These are phyloP conservation scores for Alligator mississippiensis DNA, from an alignment of 2,113 vertebrate genomes.

Conservation along the genomic window DNA sequence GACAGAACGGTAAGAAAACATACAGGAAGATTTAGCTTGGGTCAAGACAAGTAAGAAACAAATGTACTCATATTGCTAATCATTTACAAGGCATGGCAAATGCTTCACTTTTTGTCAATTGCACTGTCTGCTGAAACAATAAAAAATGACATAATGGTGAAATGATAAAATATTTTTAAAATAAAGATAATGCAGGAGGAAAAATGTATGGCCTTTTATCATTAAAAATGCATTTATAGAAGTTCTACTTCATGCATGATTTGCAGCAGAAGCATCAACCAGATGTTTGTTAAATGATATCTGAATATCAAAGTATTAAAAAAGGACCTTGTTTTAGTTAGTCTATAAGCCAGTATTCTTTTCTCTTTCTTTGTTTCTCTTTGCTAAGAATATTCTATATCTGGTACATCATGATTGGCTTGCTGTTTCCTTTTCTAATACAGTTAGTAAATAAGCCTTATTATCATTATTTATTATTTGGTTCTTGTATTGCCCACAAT, in stretches of 20 bases:
- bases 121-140: neutral
- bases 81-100: constrained; percentile 28
- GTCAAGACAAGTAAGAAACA: constrained; percentile 28
- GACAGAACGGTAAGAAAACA: neutral
- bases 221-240: constrained; percentile 43
- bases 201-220: constrained; percentile 18
- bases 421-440: neutral
- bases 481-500: neutral
- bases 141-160: constrained; percentile 5
- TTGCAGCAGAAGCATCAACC: neutral
- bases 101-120: constrained; percentile 42
- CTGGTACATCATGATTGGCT: neutral
- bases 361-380: neutral
- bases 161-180: constrained; percentile 51
- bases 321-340: neutral
- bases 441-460: neutral
- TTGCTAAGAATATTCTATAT: neutral
- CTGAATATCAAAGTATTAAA: neutral
- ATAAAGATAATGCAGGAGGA: constrained; percentile 25
- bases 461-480: neutral
- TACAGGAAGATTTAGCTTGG: neutral
- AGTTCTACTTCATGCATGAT: constrained; percentile 35
- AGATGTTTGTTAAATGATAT: constrained; percentile 18
- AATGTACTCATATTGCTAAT: constrained; percentile 23
- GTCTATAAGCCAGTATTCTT: neutral